Percentiles rank a stretch among this genome's conserved stretches.
Conservation (phyloP, 2,888 invertebrate genomes). For the Ecliptopera silaceata region DNA sequence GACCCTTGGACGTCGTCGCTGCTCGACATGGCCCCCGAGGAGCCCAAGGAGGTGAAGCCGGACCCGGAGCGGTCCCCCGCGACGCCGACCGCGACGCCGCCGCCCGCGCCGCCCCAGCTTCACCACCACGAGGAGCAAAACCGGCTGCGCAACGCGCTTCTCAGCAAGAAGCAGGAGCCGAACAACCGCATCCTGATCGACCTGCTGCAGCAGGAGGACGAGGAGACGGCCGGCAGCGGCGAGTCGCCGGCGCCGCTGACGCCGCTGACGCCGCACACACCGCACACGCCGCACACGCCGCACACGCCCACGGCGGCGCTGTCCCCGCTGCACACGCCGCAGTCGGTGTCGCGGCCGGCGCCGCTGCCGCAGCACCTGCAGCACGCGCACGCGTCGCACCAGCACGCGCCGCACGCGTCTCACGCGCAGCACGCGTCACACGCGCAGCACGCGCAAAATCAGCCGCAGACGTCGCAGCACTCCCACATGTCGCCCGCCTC, state of each 20-base stretch:
- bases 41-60: constrained; percentile 77
- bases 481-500: constrained; percentile 39
- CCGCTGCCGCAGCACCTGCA: too few species aligned
- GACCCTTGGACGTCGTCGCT: constrained; percentile 84
- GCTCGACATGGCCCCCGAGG: constrained; percentile 84
- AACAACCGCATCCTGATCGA: constrained; percentile 73
- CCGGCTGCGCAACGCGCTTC: constrained; percentile 80
- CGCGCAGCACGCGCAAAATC: constrained; percentile 35
- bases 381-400: constrained; percentile 50
- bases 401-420: constrained; percentile 43
- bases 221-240: constrained; percentile 70
- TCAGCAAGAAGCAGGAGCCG: constrained; percentile 81
- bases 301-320: constrained; percentile 41
- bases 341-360: constrained; percentile 61
- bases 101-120: constrained; percentile 26
- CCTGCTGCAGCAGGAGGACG: constrained; percentile 74
- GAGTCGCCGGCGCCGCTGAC: constrained; percentile 73
- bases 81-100: constrained; percentile 54
- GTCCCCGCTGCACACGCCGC: constrained; percentile 36
- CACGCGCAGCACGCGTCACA: constrained; percentile 42
- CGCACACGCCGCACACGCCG: constrained; percentile 61
- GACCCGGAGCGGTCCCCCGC: constrained; percentile 49
- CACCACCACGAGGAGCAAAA: constrained; percentile 73
- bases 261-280: constrained; percentile 64
- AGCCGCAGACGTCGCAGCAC: constrained; percentile 41